Conservation (phyloP, 2,888 invertebrate species). For the Beris morrisii region DNA sequence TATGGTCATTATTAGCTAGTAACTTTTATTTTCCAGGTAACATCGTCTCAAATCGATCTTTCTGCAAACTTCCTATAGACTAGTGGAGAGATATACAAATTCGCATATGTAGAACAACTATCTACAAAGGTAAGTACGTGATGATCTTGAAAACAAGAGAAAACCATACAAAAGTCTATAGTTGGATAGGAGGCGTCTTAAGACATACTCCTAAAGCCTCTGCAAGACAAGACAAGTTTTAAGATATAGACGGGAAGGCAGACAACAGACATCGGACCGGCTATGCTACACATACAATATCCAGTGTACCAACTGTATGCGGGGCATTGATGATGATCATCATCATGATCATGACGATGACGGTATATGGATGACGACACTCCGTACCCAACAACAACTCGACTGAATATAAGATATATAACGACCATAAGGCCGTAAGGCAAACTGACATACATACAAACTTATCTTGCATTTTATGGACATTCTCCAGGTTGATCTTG, state of each 20-base stretch:
- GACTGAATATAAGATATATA: not conserved
- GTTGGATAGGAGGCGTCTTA: slow-evolving; percentile 31
- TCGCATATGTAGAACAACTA: no score
- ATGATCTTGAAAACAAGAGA: slow-evolving; percentile 35
- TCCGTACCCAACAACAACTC: not conserved
- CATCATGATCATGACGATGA: slow-evolving; percentile 14
- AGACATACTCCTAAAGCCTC: slow-evolving; percentile 1
- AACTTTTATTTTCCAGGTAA: no score
- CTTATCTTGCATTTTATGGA: slow-evolving; percentile 27
- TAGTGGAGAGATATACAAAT: no score
- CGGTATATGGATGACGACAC: slow-evolving; percentile 28
- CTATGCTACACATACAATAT: not conserved
- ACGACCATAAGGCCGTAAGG: not conserved
- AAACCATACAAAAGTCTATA: slow-evolving; percentile 32
- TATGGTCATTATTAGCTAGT: no score
- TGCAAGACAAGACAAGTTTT: slow-evolving; percentile 7
- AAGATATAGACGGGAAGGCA: slow-evolving; percentile 34
- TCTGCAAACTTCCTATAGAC: no score
- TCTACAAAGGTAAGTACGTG: slow-evolving; percentile 15
- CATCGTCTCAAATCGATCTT: no score
- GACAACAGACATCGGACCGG: slow-evolving; percentile 28
- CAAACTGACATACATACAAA: not conserved
- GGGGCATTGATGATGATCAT: slow-evolving; percentile 11
- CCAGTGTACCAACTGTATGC: not conserved
- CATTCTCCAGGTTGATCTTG: slow-evolving; percentile 36